Conservation (phyloP, 1,140 invertebrate species). For the Dendroctonus valens region DNA sequence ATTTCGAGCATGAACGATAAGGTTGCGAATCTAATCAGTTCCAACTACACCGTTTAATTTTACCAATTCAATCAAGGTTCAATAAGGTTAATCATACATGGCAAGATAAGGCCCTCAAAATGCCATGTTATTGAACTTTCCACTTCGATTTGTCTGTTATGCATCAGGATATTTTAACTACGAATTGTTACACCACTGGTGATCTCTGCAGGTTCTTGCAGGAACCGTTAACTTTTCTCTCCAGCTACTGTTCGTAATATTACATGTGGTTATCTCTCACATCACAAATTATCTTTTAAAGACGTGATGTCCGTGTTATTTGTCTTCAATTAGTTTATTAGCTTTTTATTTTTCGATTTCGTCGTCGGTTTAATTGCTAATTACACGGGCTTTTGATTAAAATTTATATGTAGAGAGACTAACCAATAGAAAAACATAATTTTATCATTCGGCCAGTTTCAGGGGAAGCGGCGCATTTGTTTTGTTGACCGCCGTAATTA, state of each 20-base stretch:
- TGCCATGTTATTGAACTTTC: no score
- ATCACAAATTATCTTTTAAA: constrained; percentile 31
- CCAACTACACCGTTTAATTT: no score
- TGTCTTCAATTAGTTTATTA: constrained; percentile 30
- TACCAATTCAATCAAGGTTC: no score
- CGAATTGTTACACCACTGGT: constrained; percentile 7
- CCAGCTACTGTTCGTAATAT: constrained; percentile 29
- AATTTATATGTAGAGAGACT: constrained; percentile 14
- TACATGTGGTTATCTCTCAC: constrained; percentile 24
- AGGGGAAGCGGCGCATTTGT: constrained; percentile 3
- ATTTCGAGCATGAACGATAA: no score
- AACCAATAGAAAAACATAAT: background rate
- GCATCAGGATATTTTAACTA: background rate
- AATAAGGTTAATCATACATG: no score
- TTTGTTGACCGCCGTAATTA: background rate
- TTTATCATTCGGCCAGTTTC: constrained; percentile 4
- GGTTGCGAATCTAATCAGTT: no score
- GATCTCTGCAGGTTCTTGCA: background rate
- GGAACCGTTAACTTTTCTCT: constrained; percentile 23
- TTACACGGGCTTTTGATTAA: constrained; percentile 20
- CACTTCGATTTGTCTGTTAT: no score
- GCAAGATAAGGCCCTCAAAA: no score
- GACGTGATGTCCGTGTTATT: constrained; percentile 27
- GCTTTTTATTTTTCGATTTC: constrained; percentile 9
- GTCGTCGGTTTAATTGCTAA: constrained; percentile 17